Evolutionary conservation across 2,113 vertebrate species (phyloP).

Genomic region (Plecotus auritus): DNA sequence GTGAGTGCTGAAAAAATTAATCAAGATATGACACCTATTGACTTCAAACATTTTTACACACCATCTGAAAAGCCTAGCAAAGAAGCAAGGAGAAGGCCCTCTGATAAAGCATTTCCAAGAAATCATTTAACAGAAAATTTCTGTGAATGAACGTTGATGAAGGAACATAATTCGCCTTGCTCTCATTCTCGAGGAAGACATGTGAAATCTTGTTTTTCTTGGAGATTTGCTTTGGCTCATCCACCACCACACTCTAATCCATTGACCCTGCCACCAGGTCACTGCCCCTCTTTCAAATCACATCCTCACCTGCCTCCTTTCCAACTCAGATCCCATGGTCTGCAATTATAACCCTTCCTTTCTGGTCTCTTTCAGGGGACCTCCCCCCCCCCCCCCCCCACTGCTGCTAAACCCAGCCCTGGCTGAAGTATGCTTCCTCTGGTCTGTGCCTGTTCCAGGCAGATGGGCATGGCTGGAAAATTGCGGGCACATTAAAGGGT

Average conservation of each 20-base stretch:
- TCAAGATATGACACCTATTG: background rate
- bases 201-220: background rate
- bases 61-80: background rate
- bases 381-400: too few relatives aligned
- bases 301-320: background rate
- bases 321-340: background rate
- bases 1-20: background rate
- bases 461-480: background rate
- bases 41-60: background rate
- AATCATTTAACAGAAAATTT: background rate
- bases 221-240: background rate
- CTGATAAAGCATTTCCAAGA: background rate
- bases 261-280: background rate
- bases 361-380: background rate
- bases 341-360: background rate
- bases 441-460: background rate
- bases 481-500: accelerated
- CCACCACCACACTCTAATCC: background rate
- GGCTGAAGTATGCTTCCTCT: background rate
- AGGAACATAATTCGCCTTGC: background rate
- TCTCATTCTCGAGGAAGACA: background rate
- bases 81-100: background rate
- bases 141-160: background rate
- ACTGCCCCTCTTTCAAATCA: background rate
- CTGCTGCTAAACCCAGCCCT: background rate